phyloP scores from a whole-genome alignment of 2,797 vertebrate species.

The Halcyon smyrnensis region DNA sequence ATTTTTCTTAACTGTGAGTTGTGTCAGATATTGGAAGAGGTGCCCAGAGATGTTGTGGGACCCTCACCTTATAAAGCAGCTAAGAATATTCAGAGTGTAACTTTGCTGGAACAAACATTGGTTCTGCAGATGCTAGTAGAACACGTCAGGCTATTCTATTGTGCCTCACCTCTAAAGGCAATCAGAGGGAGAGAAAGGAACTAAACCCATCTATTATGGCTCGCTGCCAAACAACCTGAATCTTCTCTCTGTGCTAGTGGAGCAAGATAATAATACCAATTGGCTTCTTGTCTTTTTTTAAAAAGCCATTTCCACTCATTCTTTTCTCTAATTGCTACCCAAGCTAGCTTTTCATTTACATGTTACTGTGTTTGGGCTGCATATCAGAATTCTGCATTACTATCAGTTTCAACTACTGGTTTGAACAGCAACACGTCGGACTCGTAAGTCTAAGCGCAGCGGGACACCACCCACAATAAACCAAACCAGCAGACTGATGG shows the following conservation, averaged over 20 bases:
- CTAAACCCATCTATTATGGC: neutral
- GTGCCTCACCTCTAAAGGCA: neutral
- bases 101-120: neutral
- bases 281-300: neutral
- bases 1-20: fast-evolving
- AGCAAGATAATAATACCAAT: constrained; percentile 28
- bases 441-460: neutral
- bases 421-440: neutral
- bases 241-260: neutral
- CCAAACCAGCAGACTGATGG: neutral
- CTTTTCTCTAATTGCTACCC: neutral
- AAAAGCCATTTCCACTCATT: neutral
- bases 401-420: neutral
- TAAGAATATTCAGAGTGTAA: neutral
- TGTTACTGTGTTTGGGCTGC: neutral
- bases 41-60: neutral
- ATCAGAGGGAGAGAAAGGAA: neutral
- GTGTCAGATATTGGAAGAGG: neutral
- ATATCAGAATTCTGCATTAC: neutral
- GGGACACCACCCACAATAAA: neutral
- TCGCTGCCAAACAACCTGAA: neutral
- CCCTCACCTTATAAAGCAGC: fast-evolving
- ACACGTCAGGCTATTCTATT: neutral
- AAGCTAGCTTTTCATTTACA: neutral
- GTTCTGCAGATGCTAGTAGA: neutral